Evolutionary conservation across 2,888 invertebrate genomes (phyloP), one percentile per base, ranked within the genome.

Genomic region (Phasia obesa): DNA sequence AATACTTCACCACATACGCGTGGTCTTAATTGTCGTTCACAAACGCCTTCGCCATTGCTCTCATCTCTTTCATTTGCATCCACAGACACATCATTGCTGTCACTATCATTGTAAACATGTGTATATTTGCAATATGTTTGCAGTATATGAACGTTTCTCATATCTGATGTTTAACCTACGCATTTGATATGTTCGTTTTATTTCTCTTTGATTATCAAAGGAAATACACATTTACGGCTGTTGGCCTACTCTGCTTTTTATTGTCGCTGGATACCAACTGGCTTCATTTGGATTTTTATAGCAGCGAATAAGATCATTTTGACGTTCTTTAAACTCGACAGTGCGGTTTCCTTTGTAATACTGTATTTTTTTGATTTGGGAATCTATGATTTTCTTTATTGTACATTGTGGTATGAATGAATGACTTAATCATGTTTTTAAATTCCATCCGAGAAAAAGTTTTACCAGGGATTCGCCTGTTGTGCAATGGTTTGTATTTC

Each of bases 181-280:
- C 15, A 59, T 59, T 59, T 59, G 38, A 23, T 59, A 38, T 59
- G 59, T n/a, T 15, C 59, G 35, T 42, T 59, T 59, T 38, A 59
- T 59, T 59, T 59, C 38, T 38, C 9, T 59, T 21, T 42, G 38
- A 21, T 59, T 59, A 1, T 59, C 59, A 19, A 9, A 38, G 13
- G 13, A 59, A 59, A 59, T 38, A 59, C 38, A 38, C 59, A 59
- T 59, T 13, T 31, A 65, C 15, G 21, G 47, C 13, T 47, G 64
- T 13, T 17, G n/a, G 4, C 31, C 59, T 38, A 47, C 1, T 21
- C 27, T 49, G 15, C 13, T 64, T 15, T 47, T 49, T n/a, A 47
- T 5, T 31, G 31, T 64, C 19, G 64, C 31, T 19, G 31, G 49
- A 49, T 31, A 49, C 49, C 49, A 49, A 15, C 31, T 31, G 6